Evolutionary conservation across 2,888 invertebrate genomes (phyloP).

Genomic region (Stenotaenia linearis): DNA sequence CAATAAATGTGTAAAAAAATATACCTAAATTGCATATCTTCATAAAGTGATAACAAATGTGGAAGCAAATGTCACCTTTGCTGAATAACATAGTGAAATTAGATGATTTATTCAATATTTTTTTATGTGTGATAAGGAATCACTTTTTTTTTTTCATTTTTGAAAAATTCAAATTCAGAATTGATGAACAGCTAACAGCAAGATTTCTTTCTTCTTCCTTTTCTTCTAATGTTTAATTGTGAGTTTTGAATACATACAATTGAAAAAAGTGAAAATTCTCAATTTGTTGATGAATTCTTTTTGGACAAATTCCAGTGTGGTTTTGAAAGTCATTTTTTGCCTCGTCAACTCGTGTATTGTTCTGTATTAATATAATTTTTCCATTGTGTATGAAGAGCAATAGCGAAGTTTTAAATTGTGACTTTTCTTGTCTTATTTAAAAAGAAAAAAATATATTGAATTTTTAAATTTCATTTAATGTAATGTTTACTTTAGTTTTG

Average conservation of each 20-base stretch:
- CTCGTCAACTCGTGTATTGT: not conserved
- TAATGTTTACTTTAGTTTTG: no score
- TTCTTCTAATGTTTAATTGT: not conserved
- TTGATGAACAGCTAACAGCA: not conserved
- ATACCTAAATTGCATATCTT: not conserved
- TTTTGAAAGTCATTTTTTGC: not conserved
- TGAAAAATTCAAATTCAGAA: no score
- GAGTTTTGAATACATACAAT: not conserved
- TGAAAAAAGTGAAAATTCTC: no score
- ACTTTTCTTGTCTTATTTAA: not conserved
- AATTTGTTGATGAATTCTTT: not conserved
- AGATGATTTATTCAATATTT: not conserved
- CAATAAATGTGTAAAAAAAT: not conserved
- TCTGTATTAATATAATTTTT: not conserved
- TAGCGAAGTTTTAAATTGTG: not conserved
- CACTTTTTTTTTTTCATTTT: not conserved
- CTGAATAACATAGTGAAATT: not conserved
- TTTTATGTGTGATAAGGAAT: not conserved
- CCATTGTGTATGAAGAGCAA: not conserved
- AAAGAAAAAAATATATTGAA: not conserved
- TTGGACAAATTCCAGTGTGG: not conserved
- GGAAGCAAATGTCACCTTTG: not conserved
- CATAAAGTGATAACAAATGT: not conserved
- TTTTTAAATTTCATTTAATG: no score
- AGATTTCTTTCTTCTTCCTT: not conserved